Conservation (phyloP, 2,888 invertebrate genomes). For the Lapara coniferarum region DNA sequence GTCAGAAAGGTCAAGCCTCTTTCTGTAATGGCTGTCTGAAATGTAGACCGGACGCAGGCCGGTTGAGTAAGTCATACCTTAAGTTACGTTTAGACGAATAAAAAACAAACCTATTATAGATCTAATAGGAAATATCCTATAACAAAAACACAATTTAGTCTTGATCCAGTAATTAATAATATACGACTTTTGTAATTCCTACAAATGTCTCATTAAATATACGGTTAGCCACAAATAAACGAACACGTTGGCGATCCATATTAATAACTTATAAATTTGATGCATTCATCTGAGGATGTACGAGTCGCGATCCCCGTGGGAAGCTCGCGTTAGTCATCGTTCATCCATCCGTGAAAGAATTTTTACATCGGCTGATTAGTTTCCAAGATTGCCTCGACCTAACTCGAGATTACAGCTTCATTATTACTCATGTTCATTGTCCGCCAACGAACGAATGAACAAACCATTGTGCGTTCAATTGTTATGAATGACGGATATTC, state of each 20-base stretch:
- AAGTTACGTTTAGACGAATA: background rate
- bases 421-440: background rate
- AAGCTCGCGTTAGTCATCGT: conserved; percentile 14
- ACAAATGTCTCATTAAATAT: too few relatives aligned
- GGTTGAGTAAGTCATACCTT: conserved; percentile 8
- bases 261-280: too few relatives aligned
- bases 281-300: too few relatives aligned
- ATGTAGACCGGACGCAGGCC: conserved; percentile 19
- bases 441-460: too few relatives aligned
- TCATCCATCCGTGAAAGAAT: conserved; percentile 21
- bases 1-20: conserved; percentile 21
- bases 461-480: too few relatives aligned
- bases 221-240: too few relatives aligned
- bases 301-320: conserved; percentile 12
- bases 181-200: too few relatives aligned
- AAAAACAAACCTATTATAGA: background rate
- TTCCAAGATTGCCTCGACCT: conserved; percentile 5
- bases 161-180: too few relatives aligned
- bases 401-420: background rate
- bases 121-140: background rate
- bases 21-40: conserved; percentile 22
- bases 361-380: conserved; percentile 14
- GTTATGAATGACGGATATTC: too few relatives aligned
- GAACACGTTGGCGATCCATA: too few relatives aligned
- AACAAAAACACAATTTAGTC: background rate